phyloP scores from a whole-genome alignment of 2,797 vertebrate genomes.

The Syngnathus acus region DNA sequence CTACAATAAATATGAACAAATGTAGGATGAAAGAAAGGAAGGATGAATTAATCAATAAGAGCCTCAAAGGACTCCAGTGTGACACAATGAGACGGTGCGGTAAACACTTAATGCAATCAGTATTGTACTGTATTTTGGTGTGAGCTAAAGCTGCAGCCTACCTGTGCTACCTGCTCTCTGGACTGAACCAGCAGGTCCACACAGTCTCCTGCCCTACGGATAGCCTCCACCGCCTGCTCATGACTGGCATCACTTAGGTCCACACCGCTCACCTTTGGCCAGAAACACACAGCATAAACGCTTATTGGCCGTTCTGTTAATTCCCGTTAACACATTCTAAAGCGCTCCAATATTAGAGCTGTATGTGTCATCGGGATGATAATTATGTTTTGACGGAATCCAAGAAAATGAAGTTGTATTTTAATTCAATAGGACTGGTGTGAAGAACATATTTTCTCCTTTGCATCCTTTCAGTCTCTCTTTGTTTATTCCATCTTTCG shows the following conservation, averaged over 20 bases:
- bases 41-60: neutral
- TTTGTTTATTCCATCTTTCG: neutral
- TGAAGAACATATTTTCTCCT: neutral
- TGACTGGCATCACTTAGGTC: constrained; percentile 92
- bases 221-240: constrained; percentile 92
- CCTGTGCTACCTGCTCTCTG: constrained; percentile 67
- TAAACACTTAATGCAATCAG: neutral
- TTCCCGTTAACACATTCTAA: no score
- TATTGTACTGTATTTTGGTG: neutral
- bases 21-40: neutral
- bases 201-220: constrained; percentile 85
- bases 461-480: neutral
- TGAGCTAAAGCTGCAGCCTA: constrained; percentile 36
- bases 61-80: neutral
- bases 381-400: neutral
- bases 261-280: constrained; percentile 82
- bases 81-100: neutral
- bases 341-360: no score
- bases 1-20: neutral
- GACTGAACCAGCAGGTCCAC: constrained; percentile 87
- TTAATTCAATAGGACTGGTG: constrained; percentile 3
- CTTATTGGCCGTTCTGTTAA: neutral
- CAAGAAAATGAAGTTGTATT: neutral
- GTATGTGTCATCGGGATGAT: neutral
- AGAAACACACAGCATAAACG: neutral